A percentile compares a stretch with the other conserved stretches of the same genome.
Evolutionary conservation across 2,113 vertebrate species (phyloP).

Genomic region (Terrapene triunguis): DNA sequence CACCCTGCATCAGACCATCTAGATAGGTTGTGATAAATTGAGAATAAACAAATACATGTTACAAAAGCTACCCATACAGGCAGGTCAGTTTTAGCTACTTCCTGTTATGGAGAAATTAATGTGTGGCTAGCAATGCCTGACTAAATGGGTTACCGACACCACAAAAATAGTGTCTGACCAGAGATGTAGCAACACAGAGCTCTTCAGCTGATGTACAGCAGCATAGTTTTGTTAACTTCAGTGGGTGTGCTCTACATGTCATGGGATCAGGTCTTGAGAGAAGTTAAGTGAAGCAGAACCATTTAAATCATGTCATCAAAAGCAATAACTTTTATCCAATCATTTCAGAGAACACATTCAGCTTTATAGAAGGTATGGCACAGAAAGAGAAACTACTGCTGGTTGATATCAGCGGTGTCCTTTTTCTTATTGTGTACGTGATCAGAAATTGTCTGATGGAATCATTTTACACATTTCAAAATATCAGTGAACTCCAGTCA

Average conservation of each 20-base stretch:
- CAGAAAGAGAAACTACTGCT: neutral
- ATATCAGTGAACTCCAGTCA: neutral
- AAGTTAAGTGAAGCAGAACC: neutral
- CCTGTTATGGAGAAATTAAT: neutral
- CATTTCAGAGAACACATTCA: neutral
- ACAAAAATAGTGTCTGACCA: neutral
- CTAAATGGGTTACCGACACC: neutral
- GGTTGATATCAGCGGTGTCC: rapidly evolving
- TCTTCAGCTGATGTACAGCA: neutral
- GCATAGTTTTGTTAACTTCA: neutral
- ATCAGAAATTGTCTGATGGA: neutral
- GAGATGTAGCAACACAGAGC: neutral
- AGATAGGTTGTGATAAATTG: neutral
- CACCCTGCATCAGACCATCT: neutral
- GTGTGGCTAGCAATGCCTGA: neutral
- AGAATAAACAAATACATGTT: neutral
- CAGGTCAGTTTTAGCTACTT: too few relatives aligned
- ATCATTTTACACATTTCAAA: neutral
- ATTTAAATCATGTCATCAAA: neutral
- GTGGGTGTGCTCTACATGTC: neutral
- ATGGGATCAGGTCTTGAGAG: neutral
- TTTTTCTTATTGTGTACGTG: neutral
- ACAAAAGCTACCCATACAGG: too few relatives aligned
- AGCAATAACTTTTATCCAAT: neutral
- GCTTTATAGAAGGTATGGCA: neutral